phyloP scores from a whole-genome alignment of 1,140 invertebrate species.

The Artemia franciscana region DNA sequence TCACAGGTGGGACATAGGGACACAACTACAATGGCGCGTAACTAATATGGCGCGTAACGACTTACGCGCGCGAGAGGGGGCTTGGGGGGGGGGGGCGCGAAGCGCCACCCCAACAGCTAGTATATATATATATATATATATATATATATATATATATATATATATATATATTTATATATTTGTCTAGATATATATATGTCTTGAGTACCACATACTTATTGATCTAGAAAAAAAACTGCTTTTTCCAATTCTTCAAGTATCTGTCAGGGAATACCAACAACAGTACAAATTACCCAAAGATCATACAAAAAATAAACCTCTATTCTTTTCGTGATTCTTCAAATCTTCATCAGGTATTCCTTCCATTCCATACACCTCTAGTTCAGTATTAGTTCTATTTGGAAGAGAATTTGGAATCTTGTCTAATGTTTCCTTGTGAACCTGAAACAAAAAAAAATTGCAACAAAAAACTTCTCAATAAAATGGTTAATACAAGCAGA shows the following conservation, averaged over 20 bases:
- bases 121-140: too few relatives aligned
- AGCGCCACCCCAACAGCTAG: too few relatives aligned
- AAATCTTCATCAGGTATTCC: constrained; percentile 89
- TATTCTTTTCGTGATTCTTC: constrained; percentile 74
- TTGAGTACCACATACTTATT: constrained; percentile 1
- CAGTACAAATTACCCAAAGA: constrained; percentile 14
- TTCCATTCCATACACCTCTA: constrained; percentile 99
- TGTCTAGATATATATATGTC: too few relatives aligned
- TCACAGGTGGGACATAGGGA: too few relatives aligned
- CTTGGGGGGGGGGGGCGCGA: too few relatives aligned
- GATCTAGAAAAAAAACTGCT: not conserved
- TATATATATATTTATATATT: too few relatives aligned
- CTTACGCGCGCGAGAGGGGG: too few relatives aligned
- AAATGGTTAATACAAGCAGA: too few relatives aligned
- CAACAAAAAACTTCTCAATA: too few relatives aligned
- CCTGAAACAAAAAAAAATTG: constrained; percentile 30
- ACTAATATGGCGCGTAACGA: too few relatives aligned
- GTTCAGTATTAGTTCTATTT: constrained; percentile 91
- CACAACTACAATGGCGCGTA: too few relatives aligned
- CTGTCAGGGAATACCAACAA: constrained; percentile 8
- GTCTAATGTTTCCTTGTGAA: constrained; percentile 98
- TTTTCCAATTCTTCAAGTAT: constrained; percentile 6
- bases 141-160: too few relatives aligned
- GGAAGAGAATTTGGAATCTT: constrained; percentile 97
- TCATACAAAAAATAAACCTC: constrained; percentile 25